Percentiles rank a stretch among this genome's conserved stretches.
These are phyloP conservation scores for Chauna torquata DNA, from an alignment of 2,113 vertebrate species.

Conservation along the genomic window DNA sequence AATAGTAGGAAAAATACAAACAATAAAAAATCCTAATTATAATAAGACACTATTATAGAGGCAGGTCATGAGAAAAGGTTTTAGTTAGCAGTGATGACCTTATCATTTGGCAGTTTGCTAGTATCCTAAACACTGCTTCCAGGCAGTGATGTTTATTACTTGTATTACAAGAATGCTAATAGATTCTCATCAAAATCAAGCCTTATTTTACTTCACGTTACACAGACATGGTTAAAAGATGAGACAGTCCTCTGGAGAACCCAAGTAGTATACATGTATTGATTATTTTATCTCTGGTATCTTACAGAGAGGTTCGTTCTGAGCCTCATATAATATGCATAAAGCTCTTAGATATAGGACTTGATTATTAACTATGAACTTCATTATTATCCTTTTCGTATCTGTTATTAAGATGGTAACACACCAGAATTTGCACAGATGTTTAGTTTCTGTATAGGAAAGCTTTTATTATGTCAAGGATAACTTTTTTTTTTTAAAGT, in stretches of 20 bases:
- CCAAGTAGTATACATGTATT: not conserved
- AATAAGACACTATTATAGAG: not conserved
- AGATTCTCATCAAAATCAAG: not conserved
- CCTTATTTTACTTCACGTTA: not conserved
- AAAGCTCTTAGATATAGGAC: not conserved
- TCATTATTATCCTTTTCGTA: not conserved
- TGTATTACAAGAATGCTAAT: not conserved
- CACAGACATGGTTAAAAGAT: not conserved
- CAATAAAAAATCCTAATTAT: conserved; percentile 23
- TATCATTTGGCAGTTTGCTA: not conserved
- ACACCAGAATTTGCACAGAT: not conserved
- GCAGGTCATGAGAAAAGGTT: not conserved
- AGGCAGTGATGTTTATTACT: not conserved
- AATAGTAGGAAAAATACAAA: conserved; percentile 21
- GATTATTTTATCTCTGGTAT: not conserved
- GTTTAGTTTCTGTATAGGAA: not conserved
- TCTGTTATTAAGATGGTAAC: not conserved
- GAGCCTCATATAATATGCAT: not conserved
- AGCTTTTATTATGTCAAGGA: not conserved
- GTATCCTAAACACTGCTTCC: not conserved
- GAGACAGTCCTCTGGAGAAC: not conserved
- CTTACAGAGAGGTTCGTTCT: not conserved
- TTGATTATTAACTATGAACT: not conserved
- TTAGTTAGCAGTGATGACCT: not conserved
- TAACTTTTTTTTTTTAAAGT: not conserved